Base-by-base conservation (phyloP, 1,140 invertebrate genomes). In the Heliconius congener region DNA sequence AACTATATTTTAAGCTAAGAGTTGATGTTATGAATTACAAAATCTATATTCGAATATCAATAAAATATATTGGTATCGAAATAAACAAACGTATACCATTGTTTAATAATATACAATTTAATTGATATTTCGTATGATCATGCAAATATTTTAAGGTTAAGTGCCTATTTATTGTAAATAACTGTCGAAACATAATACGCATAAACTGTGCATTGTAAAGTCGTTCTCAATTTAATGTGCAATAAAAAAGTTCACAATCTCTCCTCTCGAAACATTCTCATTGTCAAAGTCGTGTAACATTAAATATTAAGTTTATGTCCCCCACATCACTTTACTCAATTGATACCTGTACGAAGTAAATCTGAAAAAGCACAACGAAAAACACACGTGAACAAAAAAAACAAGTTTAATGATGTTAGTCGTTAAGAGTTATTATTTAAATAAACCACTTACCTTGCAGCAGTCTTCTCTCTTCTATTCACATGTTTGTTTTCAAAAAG, bases 341-440 rank as follows among this genome's bases (percentile, higher is more conserved):
- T 94, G 93, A 94, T 94, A 94, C 93, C 93, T 93, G 93, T 91
- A 91, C 83, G 83, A 75, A 85, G 83, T 84, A 88, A 73, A 89
- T 90, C 90, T 93, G 91, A 83, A 90, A 93, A 91, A 86, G 88
- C 93, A 94, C 91, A 91, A 85, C 81, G 81, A 91, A 89, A 90
- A 86, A 91, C 87, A 91, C 83, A 87, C 83, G 82, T 74, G 57
- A 82, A 72, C 79, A 80, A 72, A 81, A 52, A 23, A 91, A 86
- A 85, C 83, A 84, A 76, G 74, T 85, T 85, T 85, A 86, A 87
- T 84, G 18, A 75, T 85, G 85, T 91, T 89, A 90, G 84, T 86
- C 74, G 82, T 84, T 85, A 83, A 86, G 85, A 82, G 50, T 60
- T 74, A 66, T 13, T 66, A 66, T 66, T 66, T 30, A 84, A 76